These are phyloP conservation scores for Kuschelorhynchus macadamiae DNA, from an alignment of 2,888 invertebrate genomes.

Conservation along the genomic window DNA sequence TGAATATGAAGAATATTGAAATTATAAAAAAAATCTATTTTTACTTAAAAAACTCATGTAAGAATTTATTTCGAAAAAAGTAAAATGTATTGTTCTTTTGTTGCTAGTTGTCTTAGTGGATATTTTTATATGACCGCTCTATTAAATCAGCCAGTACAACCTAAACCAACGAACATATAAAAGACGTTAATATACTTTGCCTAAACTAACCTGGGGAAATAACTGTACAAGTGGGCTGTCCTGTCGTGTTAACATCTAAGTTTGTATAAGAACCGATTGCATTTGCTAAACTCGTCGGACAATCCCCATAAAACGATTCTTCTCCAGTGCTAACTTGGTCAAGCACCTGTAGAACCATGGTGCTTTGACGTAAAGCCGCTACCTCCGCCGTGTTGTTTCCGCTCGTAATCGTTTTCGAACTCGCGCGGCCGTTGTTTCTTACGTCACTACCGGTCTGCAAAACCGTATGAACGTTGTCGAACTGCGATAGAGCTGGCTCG, in stretches of 20 bases:
- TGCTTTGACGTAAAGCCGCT: conserved; percentile 68
- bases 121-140: no score
- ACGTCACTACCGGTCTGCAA: conserved; percentile 62
- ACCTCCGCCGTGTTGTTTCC: conserved; percentile 66
- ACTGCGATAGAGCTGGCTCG: conserved; percentile 46
- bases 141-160: no score
- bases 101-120: no score
- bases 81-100: no score
- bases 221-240: conserved; percentile 67
- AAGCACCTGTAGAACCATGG: conserved; percentile 84
- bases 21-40: no score
- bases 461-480: conserved; percentile 32
- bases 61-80: no score
- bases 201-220: conserved; percentile 65
- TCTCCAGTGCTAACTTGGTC: conserved; percentile 72
- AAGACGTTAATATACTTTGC: no score
- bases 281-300: conserved; percentile 64
- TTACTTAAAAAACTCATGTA: no score
- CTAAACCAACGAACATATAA: no score
- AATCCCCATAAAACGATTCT: conserved; percentile 81
- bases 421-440: conserved; percentile 10
- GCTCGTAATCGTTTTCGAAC: conserved; percentile 30
- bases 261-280: conserved; percentile 64
- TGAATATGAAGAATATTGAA: no score
- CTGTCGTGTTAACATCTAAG: conserved; percentile 67